A percentile compares a stretch with the other conserved stretches of the same genome.
Conservation (phyloP, 2,113 vertebrate species). For the Alouatta palliata region DNA sequence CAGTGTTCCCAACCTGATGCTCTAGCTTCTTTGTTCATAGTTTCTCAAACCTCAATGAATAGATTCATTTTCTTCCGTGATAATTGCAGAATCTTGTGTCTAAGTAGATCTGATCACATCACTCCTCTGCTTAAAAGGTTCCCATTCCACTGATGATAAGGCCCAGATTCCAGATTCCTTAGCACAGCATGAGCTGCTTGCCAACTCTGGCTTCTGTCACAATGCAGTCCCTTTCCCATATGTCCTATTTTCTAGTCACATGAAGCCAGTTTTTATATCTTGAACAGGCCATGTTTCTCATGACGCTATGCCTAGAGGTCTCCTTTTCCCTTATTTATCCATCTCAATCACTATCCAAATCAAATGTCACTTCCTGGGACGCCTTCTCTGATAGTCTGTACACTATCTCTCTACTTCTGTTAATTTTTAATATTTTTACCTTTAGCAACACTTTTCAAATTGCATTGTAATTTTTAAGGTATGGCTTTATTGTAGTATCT, state of each 20-base stretch:
- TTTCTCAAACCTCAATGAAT: background rate
- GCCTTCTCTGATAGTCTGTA: background rate
- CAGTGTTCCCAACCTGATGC: background rate
- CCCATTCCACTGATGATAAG: background rate
- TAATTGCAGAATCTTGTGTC: background rate
- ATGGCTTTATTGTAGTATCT: background rate
- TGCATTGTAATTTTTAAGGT: background rate
- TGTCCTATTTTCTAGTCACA: background rate
- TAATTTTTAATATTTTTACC: constrained; percentile 20
- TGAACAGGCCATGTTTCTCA: background rate
- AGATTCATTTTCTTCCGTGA: background rate
- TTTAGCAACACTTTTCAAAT: background rate
- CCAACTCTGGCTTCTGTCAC: background rate
- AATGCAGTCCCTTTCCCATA: background rate
- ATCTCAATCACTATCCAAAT: background rate
- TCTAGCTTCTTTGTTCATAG: background rate
- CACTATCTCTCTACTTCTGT: background rate
- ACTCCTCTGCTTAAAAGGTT: background rate
- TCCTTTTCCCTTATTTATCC: background rate
- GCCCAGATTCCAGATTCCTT: background rate
- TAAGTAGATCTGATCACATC: background rate
- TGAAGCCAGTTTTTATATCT: background rate
- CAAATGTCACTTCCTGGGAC: background rate
- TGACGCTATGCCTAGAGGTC: background rate
- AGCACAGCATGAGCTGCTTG: background rate